A percentile compares a stretch with the other conserved stretches of the same genome.
These are phyloP conservation scores for Phymanthus crucifer DNA, from an alignment of 92 coral and sea anemone species.

Conservation along the genomic window DNA sequence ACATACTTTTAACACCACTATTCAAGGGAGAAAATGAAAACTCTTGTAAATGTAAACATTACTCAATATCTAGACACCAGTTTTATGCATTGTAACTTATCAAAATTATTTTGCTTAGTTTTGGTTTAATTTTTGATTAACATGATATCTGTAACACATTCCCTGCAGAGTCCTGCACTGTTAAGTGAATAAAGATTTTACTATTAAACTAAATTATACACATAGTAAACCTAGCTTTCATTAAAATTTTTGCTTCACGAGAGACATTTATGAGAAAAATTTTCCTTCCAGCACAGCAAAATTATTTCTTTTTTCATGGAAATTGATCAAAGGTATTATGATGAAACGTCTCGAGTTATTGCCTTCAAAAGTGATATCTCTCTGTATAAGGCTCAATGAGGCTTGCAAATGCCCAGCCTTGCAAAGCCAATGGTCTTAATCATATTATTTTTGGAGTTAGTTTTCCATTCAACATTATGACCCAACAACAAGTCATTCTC, in stretches of 20 bases:
- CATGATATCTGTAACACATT: constrained; percentile 1
- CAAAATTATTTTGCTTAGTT: background rate
- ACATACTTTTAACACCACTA: background rate
- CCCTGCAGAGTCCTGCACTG: background rate
- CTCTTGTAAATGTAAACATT: background rate
- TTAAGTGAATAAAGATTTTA: background rate
- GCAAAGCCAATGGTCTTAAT: constrained; percentile 13
- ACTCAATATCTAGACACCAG: background rate
- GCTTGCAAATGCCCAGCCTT: constrained; percentile 6
- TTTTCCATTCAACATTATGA: background rate
- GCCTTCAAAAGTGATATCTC: background rate
- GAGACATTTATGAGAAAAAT: background rate
- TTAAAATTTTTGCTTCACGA: background rate
- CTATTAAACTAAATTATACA: background rate
- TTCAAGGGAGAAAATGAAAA: background rate
- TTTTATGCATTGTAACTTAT: background rate
- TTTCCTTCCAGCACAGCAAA: background rate
- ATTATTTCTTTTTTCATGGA: background rate
- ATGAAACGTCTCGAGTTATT: background rate
- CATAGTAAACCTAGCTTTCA: background rate
- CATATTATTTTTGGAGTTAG: constrained; percentile 1
- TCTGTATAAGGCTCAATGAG: background rate
- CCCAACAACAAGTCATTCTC: constrained; percentile 2
- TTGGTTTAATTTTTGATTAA: too few species aligned
- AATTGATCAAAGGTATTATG: background rate